A percentile compares a stretch with the other conserved stretches of the same genome.
These are phyloP conservation scores for Chaitophorus viminalis DNA, from an alignment of 2,888 invertebrate species.

Conservation along the genomic window DNA sequence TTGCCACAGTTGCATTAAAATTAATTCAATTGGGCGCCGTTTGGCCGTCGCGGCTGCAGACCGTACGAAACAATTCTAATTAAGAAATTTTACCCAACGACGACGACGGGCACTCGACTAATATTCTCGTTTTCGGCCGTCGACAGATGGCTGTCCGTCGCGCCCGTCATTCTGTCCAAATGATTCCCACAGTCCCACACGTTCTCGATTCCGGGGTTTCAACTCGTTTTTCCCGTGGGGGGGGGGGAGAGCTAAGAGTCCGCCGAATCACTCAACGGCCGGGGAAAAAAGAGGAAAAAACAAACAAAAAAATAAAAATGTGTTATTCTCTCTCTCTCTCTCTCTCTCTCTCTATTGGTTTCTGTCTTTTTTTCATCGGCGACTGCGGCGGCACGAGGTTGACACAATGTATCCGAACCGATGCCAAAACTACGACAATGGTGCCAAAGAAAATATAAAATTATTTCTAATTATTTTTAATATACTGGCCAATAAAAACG, in stretches of 20 bases:
- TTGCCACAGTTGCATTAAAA: conserved; percentile 23
- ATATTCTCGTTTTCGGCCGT: conserved; percentile 30
- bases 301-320: too few relatives aligned
- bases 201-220: background rate
- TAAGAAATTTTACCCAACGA: conserved; percentile 33
- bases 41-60: background rate
- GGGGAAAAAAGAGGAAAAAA: background rate
- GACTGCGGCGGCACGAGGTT: background rate
- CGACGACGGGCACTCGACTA: background rate
- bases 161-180: background rate
- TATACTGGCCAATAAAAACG: conserved; percentile 52
- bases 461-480: conserved; percentile 60
- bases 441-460: conserved; percentile 62
- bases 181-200: background rate
- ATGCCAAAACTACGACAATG: conserved; percentile 57
- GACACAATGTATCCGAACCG: conserved; percentile 43
- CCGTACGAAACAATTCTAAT: conserved; percentile 38
- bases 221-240: background rate
- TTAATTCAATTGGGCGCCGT: conserved; percentile 39
- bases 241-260: background rate
- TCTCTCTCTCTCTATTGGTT: too few relatives aligned
- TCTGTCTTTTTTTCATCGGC: background rate
- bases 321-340: too few relatives aligned
- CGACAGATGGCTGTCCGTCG: conserved; percentile 34
- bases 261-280: conserved; percentile 48